These are phyloP conservation scores for Amiota minor DNA, from an alignment of 2,888 invertebrate species.

Conservation along the genomic window DNA sequence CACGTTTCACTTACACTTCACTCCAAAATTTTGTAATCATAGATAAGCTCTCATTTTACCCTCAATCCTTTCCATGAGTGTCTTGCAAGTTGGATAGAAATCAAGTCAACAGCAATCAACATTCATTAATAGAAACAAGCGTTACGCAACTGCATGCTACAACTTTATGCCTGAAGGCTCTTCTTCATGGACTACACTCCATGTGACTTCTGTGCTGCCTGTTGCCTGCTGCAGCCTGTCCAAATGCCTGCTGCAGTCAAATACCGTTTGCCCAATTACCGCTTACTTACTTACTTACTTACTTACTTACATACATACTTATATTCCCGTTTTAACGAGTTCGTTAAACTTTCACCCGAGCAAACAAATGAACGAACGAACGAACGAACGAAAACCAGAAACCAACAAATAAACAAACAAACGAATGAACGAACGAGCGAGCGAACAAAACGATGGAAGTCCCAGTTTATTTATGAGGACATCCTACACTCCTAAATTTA, in stretches of 20 bases:
- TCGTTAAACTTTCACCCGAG: slow-evolving; percentile 66
- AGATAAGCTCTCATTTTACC: too few species aligned
- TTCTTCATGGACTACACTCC: too few species aligned
- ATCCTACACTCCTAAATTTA: slow-evolving; percentile 58
- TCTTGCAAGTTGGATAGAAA: neutral
- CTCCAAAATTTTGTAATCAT: too few species aligned
- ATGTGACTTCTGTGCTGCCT: slow-evolving; percentile 15
- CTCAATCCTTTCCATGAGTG: too few species aligned
- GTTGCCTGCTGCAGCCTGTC: neutral
- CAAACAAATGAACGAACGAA: neutral
- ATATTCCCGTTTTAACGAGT: slow-evolving; percentile 65
- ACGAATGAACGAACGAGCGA: too few species aligned
- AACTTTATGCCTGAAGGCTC: too few species aligned
- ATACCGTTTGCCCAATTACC: slow-evolving; percentile 59
- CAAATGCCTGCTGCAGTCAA: slow-evolving; percentile 33
- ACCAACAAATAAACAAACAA: too few species aligned
- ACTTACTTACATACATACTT: slow-evolving; percentile 61
- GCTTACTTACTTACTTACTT: slow-evolving; percentile 62
- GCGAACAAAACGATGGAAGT: neutral
- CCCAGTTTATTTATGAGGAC: slow-evolving; percentile 50
- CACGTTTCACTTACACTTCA: slow-evolving; percentile 13
- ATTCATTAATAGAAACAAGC: too few species aligned
- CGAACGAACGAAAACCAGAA: too few species aligned
- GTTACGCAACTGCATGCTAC: too few species aligned
- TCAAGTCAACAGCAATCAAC: neutral